Conservation (phyloP, 2,113 vertebrate species). For the Sakesphorus luctuosus region DNA sequence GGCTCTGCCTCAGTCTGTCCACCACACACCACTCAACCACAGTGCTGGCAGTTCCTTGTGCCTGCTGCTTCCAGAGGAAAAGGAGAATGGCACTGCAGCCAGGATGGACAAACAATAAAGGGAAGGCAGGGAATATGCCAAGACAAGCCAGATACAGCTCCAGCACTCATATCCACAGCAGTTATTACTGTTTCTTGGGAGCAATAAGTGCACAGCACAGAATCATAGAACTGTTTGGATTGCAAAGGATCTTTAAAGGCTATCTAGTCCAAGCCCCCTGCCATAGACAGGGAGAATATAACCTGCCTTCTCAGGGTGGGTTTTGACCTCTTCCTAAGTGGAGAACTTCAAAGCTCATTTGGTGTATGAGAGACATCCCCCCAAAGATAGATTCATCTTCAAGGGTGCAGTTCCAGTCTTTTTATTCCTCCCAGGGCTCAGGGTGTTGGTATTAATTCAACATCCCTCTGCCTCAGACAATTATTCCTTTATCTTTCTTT, state of each 20-base stretch:
- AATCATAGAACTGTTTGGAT: not conserved
- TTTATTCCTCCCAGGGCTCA: not conserved
- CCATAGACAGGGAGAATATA: not conserved
- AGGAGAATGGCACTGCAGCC: not conserved
- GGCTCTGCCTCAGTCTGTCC: not conserved
- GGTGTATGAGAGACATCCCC: not conserved
- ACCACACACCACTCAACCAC: rapidly evolving
- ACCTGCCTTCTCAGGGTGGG: not conserved
- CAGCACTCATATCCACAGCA: not conserved
- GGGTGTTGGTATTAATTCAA: not conserved
- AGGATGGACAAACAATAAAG: not conserved
- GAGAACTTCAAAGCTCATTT: not conserved
- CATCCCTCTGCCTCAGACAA: not conserved
- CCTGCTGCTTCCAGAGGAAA: not conserved
- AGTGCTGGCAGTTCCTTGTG: not conserved
- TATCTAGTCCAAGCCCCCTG: not conserved
- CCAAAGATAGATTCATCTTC: not conserved
- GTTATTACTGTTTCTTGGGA: not conserved
- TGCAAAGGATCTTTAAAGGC: not conserved
- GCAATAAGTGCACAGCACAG: not conserved
- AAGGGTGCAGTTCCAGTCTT: not conserved
- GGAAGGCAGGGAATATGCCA: not conserved
- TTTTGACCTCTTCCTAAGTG: not conserved
- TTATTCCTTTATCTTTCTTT: not conserved
- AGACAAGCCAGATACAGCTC: not conserved